Evolutionary conservation across 2,888 invertebrate species (phyloP).

Genomic region (Hemaris fuciformis): DNA sequence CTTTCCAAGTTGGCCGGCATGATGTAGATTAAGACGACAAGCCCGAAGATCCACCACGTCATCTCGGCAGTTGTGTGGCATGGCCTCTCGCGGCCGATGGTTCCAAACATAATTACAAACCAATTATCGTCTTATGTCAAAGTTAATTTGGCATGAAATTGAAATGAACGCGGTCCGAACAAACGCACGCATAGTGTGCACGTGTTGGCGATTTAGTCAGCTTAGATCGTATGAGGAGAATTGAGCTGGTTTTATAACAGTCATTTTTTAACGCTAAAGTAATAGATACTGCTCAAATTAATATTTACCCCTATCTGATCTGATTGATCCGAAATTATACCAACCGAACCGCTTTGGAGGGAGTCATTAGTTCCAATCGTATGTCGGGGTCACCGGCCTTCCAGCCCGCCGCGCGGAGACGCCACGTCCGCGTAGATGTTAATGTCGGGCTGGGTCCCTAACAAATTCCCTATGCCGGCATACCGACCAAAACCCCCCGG

Average conservation of each 20-base stretch:
- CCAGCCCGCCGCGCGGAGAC: no score
- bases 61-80: neutral
- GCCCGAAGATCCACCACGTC: neutral
- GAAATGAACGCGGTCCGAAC: slow-evolving; percentile 11
- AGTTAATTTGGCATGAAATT: slow-evolving; percentile 62
- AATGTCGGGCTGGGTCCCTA: no score
- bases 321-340: no score
- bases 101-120: slow-evolving; percentile 24
- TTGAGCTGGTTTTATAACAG: neutral
- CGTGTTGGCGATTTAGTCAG: neutral
- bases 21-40: neutral
- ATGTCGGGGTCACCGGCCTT: no score
- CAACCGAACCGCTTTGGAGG: no score
- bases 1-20: neutral
- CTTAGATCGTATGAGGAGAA: neutral
- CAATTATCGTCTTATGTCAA: slow-evolving; percentile 19
- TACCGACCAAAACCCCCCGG: no score
- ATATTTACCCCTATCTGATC: no score
- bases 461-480: no score
- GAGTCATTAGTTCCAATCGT: no score
- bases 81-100: slow-evolving; percentile 13
- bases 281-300: no score
- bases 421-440: no score
- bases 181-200: no score
- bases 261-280: neutral